These are phyloP conservation scores for Perccottus glenii DNA, from an alignment of 2,113 vertebrate genomes.

Conservation along the genomic window DNA sequence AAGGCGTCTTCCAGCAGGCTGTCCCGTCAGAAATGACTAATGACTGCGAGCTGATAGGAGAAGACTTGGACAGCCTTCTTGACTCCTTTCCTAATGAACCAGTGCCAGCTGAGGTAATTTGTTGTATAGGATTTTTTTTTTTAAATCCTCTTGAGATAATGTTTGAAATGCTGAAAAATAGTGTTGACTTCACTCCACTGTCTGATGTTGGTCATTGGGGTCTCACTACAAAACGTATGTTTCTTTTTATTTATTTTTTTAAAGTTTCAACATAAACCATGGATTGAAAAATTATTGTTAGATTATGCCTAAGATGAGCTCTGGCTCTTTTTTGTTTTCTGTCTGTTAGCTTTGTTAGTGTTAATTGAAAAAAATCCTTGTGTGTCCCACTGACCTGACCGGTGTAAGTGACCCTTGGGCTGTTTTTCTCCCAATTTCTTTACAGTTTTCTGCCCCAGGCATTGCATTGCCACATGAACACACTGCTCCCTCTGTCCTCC, in stretches of 20 bases:
- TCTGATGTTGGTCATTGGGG: too few species aligned
- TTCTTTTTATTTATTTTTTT: too few species aligned
- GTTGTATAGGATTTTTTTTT: not conserved
- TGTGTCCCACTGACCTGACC: not conserved
- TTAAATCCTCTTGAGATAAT: too few species aligned
- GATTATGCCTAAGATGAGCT: too few species aligned
- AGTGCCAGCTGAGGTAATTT: constrained; percentile 77
- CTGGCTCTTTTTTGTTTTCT: too few species aligned
- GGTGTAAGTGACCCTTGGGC: not conserved
- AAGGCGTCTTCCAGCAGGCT: constrained; percentile 39
- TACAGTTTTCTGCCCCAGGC: constrained; percentile 77
- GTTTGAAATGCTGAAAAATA: too few species aligned
- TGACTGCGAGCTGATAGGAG: constrained; percentile 89
- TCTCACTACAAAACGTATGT: too few species aligned
- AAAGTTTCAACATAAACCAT: too few species aligned
- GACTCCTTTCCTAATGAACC: constrained; percentile 80
- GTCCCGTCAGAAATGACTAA: constrained; percentile 67
- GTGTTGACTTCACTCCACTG: too few species aligned
- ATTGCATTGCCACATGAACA: constrained; percentile 59
- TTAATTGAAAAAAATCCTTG: too few species aligned
- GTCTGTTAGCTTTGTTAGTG: too few species aligned
- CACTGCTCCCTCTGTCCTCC: constrained; percentile 71
- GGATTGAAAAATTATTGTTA: too few species aligned
- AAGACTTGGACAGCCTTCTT: constrained; percentile 90
- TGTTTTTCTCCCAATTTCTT: not conserved